Conservation (phyloP, 2,888 invertebrate species). For the Ectemnius continuus region DNA sequence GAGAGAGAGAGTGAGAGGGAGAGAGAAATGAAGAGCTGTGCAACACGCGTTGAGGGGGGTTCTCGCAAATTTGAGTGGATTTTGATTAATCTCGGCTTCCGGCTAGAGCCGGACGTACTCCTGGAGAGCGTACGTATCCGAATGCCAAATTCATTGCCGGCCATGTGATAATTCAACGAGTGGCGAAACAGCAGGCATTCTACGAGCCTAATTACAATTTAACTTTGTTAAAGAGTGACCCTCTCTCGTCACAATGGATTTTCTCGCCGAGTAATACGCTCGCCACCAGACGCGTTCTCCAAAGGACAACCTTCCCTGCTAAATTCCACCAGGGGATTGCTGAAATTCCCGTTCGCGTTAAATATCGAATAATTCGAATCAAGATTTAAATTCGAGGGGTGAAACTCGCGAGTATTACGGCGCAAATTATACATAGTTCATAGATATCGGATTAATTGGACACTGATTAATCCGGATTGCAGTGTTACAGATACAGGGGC, state of each 20-base stretch:
- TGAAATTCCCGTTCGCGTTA: too few relatives aligned
- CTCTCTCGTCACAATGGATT: neutral
- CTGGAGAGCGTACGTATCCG: slow-evolving; percentile 47
- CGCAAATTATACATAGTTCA: too few relatives aligned
- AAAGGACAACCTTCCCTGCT: too few relatives aligned
- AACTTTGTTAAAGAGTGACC: neutral
- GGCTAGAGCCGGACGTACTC: slow-evolving; percentile 35
- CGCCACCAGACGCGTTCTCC: too few relatives aligned
- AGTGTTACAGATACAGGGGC: too few relatives aligned
- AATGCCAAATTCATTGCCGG: slow-evolving; percentile 54
- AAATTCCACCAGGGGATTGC: too few relatives aligned
- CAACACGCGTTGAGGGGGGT: slow-evolving; percentile 55
- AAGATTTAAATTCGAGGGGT: too few relatives aligned
- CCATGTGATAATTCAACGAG: slow-evolving; percentile 41
- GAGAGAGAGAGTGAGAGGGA: neutral
- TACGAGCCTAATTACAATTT: slow-evolving; percentile 27
- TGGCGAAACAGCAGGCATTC: slow-evolving; percentile 21
- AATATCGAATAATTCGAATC: too few relatives aligned
- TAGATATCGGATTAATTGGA: too few relatives aligned
- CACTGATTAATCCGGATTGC: too few relatives aligned
- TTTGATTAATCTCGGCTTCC: slow-evolving; percentile 58
- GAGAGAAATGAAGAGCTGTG: slow-evolving; percentile 27
- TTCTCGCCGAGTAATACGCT: neutral
- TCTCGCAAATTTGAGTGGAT: slow-evolving; percentile 56
- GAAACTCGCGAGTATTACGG: too few relatives aligned